phyloP scores from a whole-genome alignment of 2,888 invertebrate species.

The Oscheius onirici region DNA sequence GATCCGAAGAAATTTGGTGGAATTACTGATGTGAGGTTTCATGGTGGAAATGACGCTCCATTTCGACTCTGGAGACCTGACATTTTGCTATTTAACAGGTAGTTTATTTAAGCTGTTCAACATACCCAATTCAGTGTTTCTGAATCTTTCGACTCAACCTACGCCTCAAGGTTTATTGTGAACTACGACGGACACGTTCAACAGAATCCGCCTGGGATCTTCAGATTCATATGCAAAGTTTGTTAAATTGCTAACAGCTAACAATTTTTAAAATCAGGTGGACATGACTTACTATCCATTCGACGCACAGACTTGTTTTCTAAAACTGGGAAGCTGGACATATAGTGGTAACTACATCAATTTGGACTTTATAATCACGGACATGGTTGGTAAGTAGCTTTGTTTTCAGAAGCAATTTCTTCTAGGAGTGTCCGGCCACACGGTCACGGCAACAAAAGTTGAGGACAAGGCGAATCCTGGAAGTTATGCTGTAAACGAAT shows the following conservation, averaged over 20 bases:
- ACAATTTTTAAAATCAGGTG: conserved; percentile 38
- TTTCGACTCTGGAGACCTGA: conserved; percentile 58
- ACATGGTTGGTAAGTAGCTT: conserved; percentile 44
- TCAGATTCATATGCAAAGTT: conserved; percentile 46
- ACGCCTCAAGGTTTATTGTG: conserved; percentile 54
- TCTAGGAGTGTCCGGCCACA: conserved; percentile 40
- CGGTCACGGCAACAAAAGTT: conserved; percentile 40
- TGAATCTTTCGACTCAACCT: conserved; percentile 57
- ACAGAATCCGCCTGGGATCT: conserved; percentile 60
- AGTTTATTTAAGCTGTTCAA: background rate
- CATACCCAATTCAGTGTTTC: conserved; percentile 45
- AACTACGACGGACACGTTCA: conserved; percentile 50
- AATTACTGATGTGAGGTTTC: conserved; percentile 48
- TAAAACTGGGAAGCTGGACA: conserved; percentile 59
- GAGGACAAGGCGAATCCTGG: conserved; percentile 33
- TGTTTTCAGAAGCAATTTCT: background rate
- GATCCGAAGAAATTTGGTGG: conserved; percentile 55
- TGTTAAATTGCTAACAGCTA: conserved; percentile 1
- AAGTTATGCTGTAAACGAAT: conserved; percentile 56
- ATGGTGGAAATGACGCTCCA: conserved; percentile 48
- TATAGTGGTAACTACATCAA: conserved; percentile 57
- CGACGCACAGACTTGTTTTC: conserved; percentile 54
- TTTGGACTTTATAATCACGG: conserved; percentile 46
- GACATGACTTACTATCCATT: conserved; percentile 62
- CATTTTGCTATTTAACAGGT: conserved; percentile 58